These are phyloP conservation scores for Nineta flava DNA, from an alignment of 2,888 invertebrate genomes.

Conservation along the genomic window DNA sequence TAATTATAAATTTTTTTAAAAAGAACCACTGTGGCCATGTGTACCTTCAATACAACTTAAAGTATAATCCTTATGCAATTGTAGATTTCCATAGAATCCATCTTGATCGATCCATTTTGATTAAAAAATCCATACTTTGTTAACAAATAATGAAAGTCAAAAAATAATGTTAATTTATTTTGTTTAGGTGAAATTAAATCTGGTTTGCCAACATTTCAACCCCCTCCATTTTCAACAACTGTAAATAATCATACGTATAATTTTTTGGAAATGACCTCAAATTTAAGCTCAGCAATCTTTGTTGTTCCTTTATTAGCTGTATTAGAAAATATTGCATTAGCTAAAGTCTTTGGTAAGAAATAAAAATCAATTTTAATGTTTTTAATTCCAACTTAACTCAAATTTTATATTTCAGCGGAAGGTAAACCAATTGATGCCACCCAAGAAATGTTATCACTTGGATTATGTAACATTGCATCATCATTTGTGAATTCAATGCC, in stretches of 20 bases:
- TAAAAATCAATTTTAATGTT: not conserved
- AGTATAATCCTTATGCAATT: conserved; percentile 2
- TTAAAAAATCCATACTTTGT: too few relatives aligned
- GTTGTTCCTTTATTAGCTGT: conserved; percentile 51
- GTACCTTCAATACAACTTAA: not conserved
- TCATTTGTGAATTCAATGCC: conserved; percentile 55
- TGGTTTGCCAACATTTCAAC: conserved; percentile 45
- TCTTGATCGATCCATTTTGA: too few relatives aligned
- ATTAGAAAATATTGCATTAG: conserved; percentile 53
- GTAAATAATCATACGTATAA: conserved; percentile 36
- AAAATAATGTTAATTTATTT: not conserved
- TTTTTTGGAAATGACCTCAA: conserved; percentile 38
- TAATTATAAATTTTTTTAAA: too few relatives aligned
- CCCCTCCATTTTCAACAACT: conserved; percentile 49
- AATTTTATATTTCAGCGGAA: conserved; percentile 28
- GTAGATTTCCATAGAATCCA: too few relatives aligned
- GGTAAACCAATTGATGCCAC: conserved; percentile 47
- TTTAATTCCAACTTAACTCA: not conserved
- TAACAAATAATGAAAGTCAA: conserved; percentile 2
- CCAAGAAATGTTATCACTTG: conserved; percentile 53
- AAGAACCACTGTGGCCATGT: too few relatives aligned
- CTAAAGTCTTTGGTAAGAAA: conserved; percentile 44
- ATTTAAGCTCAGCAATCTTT: conserved; percentile 44
- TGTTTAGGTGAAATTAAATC: conserved; percentile 46
- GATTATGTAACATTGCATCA: conserved; percentile 45